Conservation (phyloP, 2,888 invertebrate genomes). For the Malthinus seriepunctatus region DNA sequence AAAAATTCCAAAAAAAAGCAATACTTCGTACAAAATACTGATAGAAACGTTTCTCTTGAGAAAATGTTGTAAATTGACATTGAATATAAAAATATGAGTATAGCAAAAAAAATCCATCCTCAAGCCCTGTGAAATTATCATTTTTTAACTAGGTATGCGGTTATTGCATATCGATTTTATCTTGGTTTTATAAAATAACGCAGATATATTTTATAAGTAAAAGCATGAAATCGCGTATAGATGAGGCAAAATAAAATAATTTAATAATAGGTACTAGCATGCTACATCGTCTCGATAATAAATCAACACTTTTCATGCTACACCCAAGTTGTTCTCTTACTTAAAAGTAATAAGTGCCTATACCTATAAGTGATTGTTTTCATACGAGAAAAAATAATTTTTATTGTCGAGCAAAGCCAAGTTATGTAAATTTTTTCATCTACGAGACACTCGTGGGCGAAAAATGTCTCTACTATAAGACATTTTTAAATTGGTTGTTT, state of each 20-base stretch:
- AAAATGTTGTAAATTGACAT: too few relatives aligned
- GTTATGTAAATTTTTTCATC: too few relatives aligned
- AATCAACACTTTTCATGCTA: slow-evolving; percentile 38
- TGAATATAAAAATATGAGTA: too few relatives aligned
- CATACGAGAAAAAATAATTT: neutral
- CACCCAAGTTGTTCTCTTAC: slow-evolving; percentile 23
- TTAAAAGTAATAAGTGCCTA: neutral
- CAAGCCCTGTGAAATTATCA: slow-evolving; percentile 5
- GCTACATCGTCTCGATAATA: slow-evolving; percentile 37
- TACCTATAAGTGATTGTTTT: slow-evolving; percentile 9
- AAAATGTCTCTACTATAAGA: too few relatives aligned
- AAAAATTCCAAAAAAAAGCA: too few relatives aligned
- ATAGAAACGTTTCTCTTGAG: too few relatives aligned
- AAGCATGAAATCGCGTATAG: slow-evolving; percentile 3
- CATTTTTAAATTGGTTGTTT: too few relatives aligned
- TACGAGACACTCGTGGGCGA: too few relatives aligned
- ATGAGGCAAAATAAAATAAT: slow-evolving; percentile 21
- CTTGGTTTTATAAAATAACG: slow-evolving; percentile 1
- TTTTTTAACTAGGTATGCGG: slow-evolving; percentile 6
- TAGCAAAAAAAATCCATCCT: neutral
- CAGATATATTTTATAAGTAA: slow-evolving; percentile 3
- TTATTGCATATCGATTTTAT: slow-evolving; percentile 8
- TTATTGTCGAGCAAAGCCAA: too few relatives aligned
- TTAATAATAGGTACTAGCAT: slow-evolving; percentile 41
- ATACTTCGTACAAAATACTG: too few relatives aligned